Conservation (phyloP, 2,797 vertebrate genomes). For the Crenichthys baileyi region DNA sequence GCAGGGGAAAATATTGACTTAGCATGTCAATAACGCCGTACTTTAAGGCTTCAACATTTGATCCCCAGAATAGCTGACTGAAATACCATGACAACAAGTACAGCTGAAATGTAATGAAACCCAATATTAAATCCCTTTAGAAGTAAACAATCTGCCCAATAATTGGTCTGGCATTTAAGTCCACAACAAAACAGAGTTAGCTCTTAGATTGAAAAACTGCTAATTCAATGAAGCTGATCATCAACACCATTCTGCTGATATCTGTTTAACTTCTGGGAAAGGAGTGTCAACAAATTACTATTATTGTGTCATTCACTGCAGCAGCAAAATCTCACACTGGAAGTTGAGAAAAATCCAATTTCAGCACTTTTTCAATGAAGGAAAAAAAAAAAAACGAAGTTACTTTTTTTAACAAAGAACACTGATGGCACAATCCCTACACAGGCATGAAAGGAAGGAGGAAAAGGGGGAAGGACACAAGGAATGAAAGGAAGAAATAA, state of each 20-base stretch:
- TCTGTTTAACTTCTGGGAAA: neutral
- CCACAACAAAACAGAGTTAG: neutral
- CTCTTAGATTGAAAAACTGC: neutral
- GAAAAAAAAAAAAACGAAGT: no score
- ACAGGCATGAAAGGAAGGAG: no score
- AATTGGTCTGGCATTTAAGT: slow-evolving; percentile 1
- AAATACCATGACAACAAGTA: neutral
- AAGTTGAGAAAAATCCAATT: no score
- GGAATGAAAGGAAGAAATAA: neutral
- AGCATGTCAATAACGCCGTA: neutral
- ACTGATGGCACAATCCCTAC: no score
- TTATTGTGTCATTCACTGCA: neutral
- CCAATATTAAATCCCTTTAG: neutral
- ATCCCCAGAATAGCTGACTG: neutral
- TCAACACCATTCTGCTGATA: neutral
- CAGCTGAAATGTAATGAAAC: neutral
- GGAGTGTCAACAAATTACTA: neutral
- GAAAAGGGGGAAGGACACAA: neutral
- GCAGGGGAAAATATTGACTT: neutral
- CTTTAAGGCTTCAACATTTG: neutral
- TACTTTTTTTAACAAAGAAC: no score
- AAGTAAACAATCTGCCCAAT: neutral
- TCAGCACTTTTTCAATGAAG: no score
- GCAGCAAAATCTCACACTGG: no score
- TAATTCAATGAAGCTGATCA: neutral